Evolutionary conservation across 2,113 vertebrate genomes (phyloP).

Genomic region (Corythoichthys intestinalis): DNA sequence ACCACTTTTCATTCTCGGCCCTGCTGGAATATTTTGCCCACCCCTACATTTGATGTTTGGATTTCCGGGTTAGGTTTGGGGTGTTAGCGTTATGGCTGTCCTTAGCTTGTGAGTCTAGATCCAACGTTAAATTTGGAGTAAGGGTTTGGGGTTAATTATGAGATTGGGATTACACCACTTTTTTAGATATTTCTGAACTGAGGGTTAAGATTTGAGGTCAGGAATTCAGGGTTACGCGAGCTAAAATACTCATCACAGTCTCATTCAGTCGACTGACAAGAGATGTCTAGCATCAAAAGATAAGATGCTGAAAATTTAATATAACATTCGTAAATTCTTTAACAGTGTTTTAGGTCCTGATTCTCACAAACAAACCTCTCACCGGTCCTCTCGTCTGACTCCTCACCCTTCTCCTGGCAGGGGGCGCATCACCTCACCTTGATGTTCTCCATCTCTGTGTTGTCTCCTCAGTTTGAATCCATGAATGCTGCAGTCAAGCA

Average conservation of each 20-base stretch:
- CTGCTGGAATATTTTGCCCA: no score
- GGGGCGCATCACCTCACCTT: constrained; percentile 8
- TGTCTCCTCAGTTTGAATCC: constrained; percentile 25
- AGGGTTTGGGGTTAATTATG: no score
- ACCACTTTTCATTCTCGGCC: no score
- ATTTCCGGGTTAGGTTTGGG: no score
- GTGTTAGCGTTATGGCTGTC: no score
- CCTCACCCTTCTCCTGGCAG: constrained; percentile 14
- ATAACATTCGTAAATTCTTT: background rate
- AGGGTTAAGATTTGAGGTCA: background rate
- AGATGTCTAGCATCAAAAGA: background rate
- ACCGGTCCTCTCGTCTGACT: constrained; percentile 22
- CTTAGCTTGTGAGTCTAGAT: no score
- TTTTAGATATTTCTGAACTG: background rate
- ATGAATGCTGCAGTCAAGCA: constrained; percentile 19
- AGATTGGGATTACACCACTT: background rate
- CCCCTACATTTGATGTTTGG: no score
- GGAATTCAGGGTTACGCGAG: no score
- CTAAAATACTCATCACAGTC: background rate
- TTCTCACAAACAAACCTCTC: constrained; percentile 21
- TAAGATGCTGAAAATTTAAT: constrained; percentile 33
- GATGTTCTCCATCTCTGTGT: constrained; percentile 18
- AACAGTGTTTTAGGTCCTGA: background rate
- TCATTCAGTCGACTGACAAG: background rate
- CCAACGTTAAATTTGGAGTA: no score